Evolutionary conservation across 2,888 invertebrate species (phyloP).

Genomic region (Eristalis pertinax): DNA sequence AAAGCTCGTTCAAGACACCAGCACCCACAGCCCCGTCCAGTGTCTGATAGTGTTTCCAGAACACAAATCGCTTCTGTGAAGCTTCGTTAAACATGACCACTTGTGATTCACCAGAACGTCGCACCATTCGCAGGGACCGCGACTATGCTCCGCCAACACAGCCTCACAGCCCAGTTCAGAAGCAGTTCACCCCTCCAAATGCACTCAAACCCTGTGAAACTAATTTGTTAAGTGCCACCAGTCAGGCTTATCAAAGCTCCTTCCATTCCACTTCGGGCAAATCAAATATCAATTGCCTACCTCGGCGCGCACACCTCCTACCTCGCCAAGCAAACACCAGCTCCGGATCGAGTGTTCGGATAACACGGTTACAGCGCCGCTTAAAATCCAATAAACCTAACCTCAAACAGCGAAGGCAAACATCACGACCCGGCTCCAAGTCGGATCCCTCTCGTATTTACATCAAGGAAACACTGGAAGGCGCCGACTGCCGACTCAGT

Average conservation of each 20-base stretch:
- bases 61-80: too few relatives aligned
- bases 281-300: background rate
- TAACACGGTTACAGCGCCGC: background rate
- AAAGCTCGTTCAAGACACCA: too few relatives aligned
- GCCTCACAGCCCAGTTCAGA: background rate
- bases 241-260: background rate
- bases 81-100: too few relatives aligned
- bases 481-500: background rate
- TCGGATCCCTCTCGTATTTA: conserved; percentile 22
- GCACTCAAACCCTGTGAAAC: background rate
- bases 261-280: background rate
- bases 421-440: conserved; percentile 6
- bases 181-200: background rate
- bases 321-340: background rate
- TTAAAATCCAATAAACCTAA: conserved; percentile 37
- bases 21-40: too few relatives aligned
- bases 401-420: conserved; percentile 29
- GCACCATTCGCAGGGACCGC: too few relatives aligned
- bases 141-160: too few relatives aligned
- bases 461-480: conserved; percentile 7
- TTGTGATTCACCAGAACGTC: too few relatives aligned
- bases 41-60: too few relatives aligned
- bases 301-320: background rate
- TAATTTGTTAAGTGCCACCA: background rate
- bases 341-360: too few relatives aligned